These are phyloP conservation scores for Macrosteles quadrilineatus DNA, from an alignment of 1,140 invertebrate species.

Conservation along the genomic window DNA sequence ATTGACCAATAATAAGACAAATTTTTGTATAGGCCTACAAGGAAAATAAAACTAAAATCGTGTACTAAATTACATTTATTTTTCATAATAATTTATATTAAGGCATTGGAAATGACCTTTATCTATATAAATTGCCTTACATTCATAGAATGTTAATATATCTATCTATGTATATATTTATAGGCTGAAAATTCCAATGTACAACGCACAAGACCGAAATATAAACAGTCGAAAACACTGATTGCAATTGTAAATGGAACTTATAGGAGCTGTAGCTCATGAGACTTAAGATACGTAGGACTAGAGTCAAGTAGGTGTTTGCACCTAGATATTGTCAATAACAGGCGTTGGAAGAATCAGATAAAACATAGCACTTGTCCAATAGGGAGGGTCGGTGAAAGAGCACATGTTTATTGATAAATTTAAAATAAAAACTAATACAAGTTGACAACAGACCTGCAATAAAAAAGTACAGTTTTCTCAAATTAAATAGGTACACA, in stretches of 20 bases:
- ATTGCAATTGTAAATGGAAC: not conserved
- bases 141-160: slow-evolving; percentile 31
- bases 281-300: not conserved
- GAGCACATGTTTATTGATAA: too few relatives aligned
- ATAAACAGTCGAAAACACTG: not conserved
- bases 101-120: slow-evolving; percentile 21
- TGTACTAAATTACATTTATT: slow-evolving; percentile 29
- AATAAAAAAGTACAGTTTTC: too few relatives aligned
- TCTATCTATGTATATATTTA: slow-evolving; percentile 25
- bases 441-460: too few relatives aligned
- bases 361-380: too few relatives aligned
- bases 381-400: too few relatives aligned
- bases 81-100: slow-evolving; percentile 15
- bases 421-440: too few relatives aligned
- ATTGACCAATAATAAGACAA: too few relatives aligned
- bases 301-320: not conserved
- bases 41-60: too few relatives aligned
- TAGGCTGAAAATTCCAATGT: slow-evolving; percentile 11
- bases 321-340: too few relatives aligned
- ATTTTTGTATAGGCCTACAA: too few relatives aligned
- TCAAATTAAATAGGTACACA: too few relatives aligned
- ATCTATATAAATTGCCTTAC: slow-evolving; percentile 25
- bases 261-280: not conserved
- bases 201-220: slow-evolving; percentile 11
- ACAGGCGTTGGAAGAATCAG: too few relatives aligned